These are phyloP conservation scores for Ruditapes philippinarum DNA, from an alignment of 1,140 invertebrate species.

Conservation along the genomic window DNA sequence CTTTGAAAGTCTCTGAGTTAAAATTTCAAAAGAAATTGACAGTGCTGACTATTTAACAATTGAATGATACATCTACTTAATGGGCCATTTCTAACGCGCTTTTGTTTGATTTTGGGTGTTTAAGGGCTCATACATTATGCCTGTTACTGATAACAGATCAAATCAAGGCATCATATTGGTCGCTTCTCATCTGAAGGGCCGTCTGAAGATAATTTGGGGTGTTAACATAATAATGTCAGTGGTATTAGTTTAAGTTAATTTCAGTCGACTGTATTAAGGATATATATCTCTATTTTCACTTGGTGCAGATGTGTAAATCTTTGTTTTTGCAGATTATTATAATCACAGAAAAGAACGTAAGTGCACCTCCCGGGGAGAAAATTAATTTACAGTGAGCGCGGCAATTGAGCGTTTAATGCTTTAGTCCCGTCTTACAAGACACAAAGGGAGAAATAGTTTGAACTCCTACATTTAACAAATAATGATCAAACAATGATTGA, in stretches of 20 bases:
- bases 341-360: neutral
- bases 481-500: no score
- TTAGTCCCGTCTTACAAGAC: no score
- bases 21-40: constrained; percentile 46
- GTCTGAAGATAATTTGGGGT: constrained; percentile 15
- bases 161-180: constrained; percentile 10
- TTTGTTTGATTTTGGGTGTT: constrained; percentile 44
- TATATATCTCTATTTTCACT: neutral
- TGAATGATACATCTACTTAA: constrained; percentile 53
- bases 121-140: neutral
- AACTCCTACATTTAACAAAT: no score
- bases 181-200: neutral
- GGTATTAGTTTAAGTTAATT: neutral
- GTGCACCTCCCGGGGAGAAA: neutral
- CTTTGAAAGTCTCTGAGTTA: neutral
- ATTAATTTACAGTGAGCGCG: neutral
- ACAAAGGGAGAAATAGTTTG: no score
- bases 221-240: constrained; percentile 35
- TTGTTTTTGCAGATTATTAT: neutral
- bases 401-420: neutral
- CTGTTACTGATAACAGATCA: constrained; percentile 2
- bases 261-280: neutral
- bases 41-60: constrained; percentile 41
- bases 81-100: constrained; percentile 30
- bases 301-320: constrained; percentile 7